A percentile compares a stretch with the other conserved stretches of the same genome.
Evolutionary conservation across 2,113 vertebrate species (phyloP).

Genomic region (Apeltes quadracus): DNA sequence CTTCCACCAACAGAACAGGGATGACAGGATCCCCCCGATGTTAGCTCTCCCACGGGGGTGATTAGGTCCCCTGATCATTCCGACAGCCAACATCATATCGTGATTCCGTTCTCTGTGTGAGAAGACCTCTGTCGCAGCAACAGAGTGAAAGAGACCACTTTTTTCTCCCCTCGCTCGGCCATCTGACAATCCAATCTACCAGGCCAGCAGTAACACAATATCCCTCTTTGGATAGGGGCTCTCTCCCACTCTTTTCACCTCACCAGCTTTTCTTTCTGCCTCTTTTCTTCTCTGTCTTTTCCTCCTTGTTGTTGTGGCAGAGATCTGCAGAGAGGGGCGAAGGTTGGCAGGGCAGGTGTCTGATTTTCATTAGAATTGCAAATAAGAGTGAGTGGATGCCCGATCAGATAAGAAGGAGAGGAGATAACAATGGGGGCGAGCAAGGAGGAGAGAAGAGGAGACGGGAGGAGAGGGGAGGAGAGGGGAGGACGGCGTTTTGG

Average conservation of each 20-base stretch:
- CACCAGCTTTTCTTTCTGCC: slow-evolving; percentile 48
- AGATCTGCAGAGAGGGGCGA: slow-evolving; percentile 79
- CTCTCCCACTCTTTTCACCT: slow-evolving; percentile 60
- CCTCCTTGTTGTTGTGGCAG: slow-evolving; percentile 65
- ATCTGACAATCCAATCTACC: slow-evolving; percentile 83
- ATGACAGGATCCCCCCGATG: slow-evolving; percentile 41
- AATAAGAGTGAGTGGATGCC: slow-evolving; percentile 83
- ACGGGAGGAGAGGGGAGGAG: slow-evolving; percentile 3
- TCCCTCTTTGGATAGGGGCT: slow-evolving; percentile 73
- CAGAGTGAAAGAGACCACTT: slow-evolving; percentile 84
- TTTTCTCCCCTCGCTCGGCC: slow-evolving; percentile 72
- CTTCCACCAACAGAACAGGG: slow-evolving; percentile 4
- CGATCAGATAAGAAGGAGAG: slow-evolving; percentile 86
- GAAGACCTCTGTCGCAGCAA: slow-evolving; percentile 76
- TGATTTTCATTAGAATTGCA: slow-evolving; percentile 95
- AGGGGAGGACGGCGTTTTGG: slow-evolving; percentile 44
- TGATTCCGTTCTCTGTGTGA: slow-evolving; percentile 77
- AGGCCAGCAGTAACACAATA: slow-evolving; percentile 81
- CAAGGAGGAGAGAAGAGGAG: slow-evolving; percentile 18
- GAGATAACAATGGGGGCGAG: slow-evolving; percentile 49
- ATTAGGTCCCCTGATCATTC: slow-evolving; percentile 64
- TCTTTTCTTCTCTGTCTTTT: slow-evolving; percentile 49
- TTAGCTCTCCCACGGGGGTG: slow-evolving; percentile 68
- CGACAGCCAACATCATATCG: slow-evolving; percentile 72
- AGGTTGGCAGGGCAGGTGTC: slow-evolving; percentile 89